Evolutionary conservation across 2,797 vertebrate genomes (phyloP).

Genomic region (Mormyrus proboscirostris): DNA sequence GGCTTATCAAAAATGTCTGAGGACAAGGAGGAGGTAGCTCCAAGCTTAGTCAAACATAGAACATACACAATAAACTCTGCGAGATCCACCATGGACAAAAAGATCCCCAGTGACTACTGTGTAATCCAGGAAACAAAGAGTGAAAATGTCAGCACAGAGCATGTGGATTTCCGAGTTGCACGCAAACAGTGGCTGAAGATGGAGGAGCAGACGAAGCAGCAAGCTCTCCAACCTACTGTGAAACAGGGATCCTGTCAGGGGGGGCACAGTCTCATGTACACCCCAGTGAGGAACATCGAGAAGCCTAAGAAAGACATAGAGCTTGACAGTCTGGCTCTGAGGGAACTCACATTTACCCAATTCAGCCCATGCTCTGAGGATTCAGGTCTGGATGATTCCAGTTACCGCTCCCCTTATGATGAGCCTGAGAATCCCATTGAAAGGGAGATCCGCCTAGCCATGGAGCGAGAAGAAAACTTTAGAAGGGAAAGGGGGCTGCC

Average conservation of each 20-base stretch:
- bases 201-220: conserved; percentile 55
- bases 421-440: conserved; percentile 52
- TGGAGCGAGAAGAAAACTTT: conserved; percentile 54
- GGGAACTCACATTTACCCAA: conserved; percentile 42
- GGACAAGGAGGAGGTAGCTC: not conserved
- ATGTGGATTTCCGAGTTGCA: conserved; percentile 54
- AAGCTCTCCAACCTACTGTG: conserved; percentile 44
- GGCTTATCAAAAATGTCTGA: not conserved
- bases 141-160: conserved; percentile 54
- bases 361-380: conserved; percentile 48
- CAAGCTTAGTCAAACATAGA: not conserved
- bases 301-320: conserved; percentile 20
- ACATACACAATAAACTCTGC: not conserved
- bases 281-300: conserved; percentile 43
- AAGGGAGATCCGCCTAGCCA: conserved; percentile 53
- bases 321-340: conserved; percentile 44
- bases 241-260: conserved; percentile 51
- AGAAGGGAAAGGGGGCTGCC: conserved; percentile 50
- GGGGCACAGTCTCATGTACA: conserved; percentile 52
- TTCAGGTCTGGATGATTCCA: conserved; percentile 51
- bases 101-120: conserved; percentile 28
- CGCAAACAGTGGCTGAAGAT: conserved; percentile 59
- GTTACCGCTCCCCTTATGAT: conserved; percentile 43
- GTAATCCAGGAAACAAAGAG: conserved; percentile 43
- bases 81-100: not conserved